Base-by-base conservation (phyloP, 2,888 invertebrate species). In the Scaptomyza polygonia region DNA sequence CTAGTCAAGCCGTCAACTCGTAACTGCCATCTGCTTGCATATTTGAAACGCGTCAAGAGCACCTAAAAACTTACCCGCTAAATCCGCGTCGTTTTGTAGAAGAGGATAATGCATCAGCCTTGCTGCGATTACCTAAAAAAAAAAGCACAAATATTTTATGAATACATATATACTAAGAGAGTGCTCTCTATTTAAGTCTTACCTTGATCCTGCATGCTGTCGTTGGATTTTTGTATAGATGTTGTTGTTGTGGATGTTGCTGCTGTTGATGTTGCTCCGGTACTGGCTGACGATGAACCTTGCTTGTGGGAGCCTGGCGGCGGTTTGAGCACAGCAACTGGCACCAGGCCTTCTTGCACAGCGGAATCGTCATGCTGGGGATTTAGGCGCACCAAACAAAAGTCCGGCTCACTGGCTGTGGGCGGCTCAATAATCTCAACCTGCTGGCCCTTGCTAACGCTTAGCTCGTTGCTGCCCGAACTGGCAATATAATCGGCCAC, bases 391-490 rank as follows among this genome's bases (percentile, higher is more conserved):
- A 96, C 95, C 88, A 95, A 91, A 93, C 95, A 95, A 92, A 94
- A 95, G 86, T 95, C 95, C 64, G 94, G 92, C 86, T 95, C 92
- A 80, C 94, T 92, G 66, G 94, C 92, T 88, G 95, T 95, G 71
- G 94, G 93, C 67, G 86, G 78, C 91, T 98, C 98, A 76, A 98
- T 93, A 73, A 98, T 95, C 91, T 98, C 98, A 71, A 98, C 98
- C 92, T 98, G 98, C 92, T 98, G 98, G 25, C 98, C 98, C 91
- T 97, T 97, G 72, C 93, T 93, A 44, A 98, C 97, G 55, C 95
- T 95, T 83, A 98, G 92, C 92, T 98, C 98, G 58, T 95, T 95
- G 47, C 95, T 93, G 76, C 95, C 95, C 11, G 94, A 93, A 16
- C 95, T 93, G n/a, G 96, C 95, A 27, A 93, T 93, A 91, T 96